Evolutionary conservation across 2,797 vertebrate genomes (phyloP), one percentile per base, ranked within the genome.

Genomic region (Kryptopterus vitreolus): DNA sequence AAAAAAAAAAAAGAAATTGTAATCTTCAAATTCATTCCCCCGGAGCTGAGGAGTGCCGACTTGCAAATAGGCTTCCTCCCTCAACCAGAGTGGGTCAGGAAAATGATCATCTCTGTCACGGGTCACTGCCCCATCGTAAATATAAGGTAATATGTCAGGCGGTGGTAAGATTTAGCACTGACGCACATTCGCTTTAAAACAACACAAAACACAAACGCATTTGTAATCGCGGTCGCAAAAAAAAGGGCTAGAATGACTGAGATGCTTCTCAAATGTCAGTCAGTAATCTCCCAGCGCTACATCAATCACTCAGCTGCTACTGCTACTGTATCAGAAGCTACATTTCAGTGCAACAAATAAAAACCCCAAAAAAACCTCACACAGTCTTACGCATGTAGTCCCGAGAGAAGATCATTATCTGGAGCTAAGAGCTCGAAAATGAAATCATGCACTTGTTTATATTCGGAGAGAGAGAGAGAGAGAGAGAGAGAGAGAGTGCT

Each of bases 321-420:
- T 43, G 76, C 70, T 71, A 76, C 74, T 77, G 24, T 79, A 59
- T 50, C 81, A 55, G 33, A 65, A 84, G 80, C 52, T 58, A 73
- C 74, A 77, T 81, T 69, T 66, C 69, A 72, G 26, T 55, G 29
- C 61, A 55, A 50, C 50, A 33, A 75, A 68, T 35, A 52, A 65
- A 48, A 9, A n/a, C n/a, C n/a, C n/a, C n/a, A n/a, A 48, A 50
- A 61, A 81, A 55, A 72, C 77, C 76, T 62, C 69, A 77, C 58
- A 22, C 52, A 38, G 20, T 68, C 55, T 71, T 82, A 83, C 68
- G 46, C 82, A 73, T 61, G 55, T 63, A 59, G 85, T 76, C 83
- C 63, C 79, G 12, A 66, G 79, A 76, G 81, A 86, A 70, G 76
- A 81, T 82, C 76, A 73, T 84, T 84, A 86, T 84, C 85, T 15